These are phyloP conservation scores for Lophius americanus DNA, from an alignment of 2,797 vertebrate species.

Conservation along the genomic window DNA sequence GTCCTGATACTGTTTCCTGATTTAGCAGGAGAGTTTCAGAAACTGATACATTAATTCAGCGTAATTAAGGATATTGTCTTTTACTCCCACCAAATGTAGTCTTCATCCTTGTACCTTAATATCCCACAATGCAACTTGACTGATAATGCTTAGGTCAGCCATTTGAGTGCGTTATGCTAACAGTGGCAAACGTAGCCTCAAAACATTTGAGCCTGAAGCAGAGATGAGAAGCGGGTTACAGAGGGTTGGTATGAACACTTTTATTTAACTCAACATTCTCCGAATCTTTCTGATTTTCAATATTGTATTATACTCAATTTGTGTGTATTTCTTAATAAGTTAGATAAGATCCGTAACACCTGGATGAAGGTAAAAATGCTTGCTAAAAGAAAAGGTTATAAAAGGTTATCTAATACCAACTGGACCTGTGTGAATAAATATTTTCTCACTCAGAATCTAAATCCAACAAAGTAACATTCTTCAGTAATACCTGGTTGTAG, in stretches of 20 bases:
- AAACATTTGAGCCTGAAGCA: background rate
- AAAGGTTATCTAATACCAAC: too few relatives aligned
- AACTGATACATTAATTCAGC: background rate
- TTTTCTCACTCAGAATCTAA: conserved; percentile 7
- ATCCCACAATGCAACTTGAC: background rate
- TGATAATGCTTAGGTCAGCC: accelerated
- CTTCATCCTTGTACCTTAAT: too few relatives aligned
- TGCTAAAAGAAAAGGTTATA: too few relatives aligned
- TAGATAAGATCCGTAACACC: too few relatives aligned
- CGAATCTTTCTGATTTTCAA: background rate
- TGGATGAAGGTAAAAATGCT: too few relatives aligned
- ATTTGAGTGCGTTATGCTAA: background rate
- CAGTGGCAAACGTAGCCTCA: background rate
- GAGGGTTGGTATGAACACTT: background rate
- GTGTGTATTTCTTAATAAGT: too few relatives aligned
- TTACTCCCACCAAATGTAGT: too few relatives aligned
- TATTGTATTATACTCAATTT: background rate
- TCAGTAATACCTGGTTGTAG: too few relatives aligned
- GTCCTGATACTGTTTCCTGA: background rate
- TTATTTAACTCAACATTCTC: background rate
- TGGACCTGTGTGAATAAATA: too few relatives aligned
- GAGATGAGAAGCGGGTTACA: background rate
- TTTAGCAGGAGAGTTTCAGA: background rate
- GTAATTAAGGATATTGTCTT: too few relatives aligned
- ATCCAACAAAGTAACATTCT: conserved; percentile 4